Evolutionary conservation across 1,140 invertebrate genomes (phyloP).

Genomic region (Camponotus pennsylvanicus): DNA sequence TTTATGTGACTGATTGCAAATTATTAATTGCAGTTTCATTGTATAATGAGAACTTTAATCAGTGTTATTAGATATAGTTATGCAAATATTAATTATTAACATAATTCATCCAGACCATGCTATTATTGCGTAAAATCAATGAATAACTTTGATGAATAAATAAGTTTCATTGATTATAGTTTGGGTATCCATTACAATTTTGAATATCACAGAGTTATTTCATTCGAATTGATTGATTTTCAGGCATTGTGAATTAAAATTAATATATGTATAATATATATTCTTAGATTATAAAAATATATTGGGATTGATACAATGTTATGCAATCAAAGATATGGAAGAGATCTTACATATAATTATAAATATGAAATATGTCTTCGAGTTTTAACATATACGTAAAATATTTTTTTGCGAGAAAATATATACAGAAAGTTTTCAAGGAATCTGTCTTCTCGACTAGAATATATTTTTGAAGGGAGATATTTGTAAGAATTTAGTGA

Average conservation of each 20-base stretch:
- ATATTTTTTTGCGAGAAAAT: conserved; percentile 18
- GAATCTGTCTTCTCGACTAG: conserved; percentile 37
- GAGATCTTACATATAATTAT: neutral
- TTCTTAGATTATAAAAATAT: neutral
- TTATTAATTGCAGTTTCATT: conserved; percentile 48
- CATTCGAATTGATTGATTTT: neutral
- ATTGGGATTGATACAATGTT: neutral
- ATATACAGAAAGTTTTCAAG: neutral
- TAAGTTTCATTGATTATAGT: conserved; percentile 56
- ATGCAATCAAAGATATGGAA: neutral
- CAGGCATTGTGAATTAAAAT: neutral
- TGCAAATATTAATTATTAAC: conserved; percentile 55
- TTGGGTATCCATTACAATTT: neutral
- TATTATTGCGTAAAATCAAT: conserved; percentile 51
- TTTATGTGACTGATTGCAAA: conserved; percentile 40
- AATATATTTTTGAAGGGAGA: neutral
- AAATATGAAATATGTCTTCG: neutral
- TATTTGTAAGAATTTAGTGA: neutral
- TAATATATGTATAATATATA: neutral
- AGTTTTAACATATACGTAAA: conserved; percentile 1
- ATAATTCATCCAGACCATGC: conserved; percentile 42
- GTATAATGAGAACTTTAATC: conserved; percentile 60
- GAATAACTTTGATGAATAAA: conserved; percentile 59
- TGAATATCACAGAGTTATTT: conserved; percentile 27
- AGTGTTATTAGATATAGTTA: conserved; percentile 56